A percentile compares a stretch with the other conserved stretches of the same genome.
These are phyloP conservation scores for Pachycephala philippinensis DNA, from an alignment of 2,113 vertebrate genomes.

Conservation along the genomic window DNA sequence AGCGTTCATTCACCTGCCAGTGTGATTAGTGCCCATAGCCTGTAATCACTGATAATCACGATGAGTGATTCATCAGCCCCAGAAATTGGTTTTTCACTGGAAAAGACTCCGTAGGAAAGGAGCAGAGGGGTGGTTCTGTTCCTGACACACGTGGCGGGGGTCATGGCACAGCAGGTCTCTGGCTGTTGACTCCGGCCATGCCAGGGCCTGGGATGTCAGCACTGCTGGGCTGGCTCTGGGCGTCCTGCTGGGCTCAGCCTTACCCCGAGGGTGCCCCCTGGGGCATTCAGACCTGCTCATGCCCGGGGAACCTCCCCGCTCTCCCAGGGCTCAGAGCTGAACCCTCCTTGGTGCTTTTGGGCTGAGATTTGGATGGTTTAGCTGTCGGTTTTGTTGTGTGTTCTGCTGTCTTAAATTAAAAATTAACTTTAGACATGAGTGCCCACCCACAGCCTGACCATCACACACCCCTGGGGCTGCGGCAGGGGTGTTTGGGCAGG, in stretches of 20 bases:
- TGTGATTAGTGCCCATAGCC: slow-evolving; percentile 46
- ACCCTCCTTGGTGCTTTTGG: background rate
- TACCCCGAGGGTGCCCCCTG: background rate
- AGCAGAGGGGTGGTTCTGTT: background rate
- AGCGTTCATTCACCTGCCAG: slow-evolving; percentile 47
- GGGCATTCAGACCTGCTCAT: background rate
- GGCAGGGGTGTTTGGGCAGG: background rate
- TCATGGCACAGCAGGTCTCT: background rate
- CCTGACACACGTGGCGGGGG: rapidly evolving
- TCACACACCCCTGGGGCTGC: background rate
- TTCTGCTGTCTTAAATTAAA: background rate
- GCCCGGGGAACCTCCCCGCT: background rate
- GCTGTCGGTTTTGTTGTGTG: rapidly evolving
- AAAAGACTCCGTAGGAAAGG: background rate
- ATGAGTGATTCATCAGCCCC: slow-evolving; percentile 54
- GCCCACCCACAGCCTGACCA: background rate
- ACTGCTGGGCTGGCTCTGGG: background rate
- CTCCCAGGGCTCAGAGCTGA: background rate
- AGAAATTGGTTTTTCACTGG: slow-evolving; percentile 42
- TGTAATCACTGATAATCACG: slow-evolving; percentile 60
- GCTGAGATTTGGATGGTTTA: background rate
- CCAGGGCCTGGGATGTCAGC: background rate
- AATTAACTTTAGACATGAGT: background rate
- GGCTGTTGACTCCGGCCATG: background rate
- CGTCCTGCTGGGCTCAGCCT: background rate